Conservation (phyloP, 2,797 vertebrate species). For the Xenops minutus region DNA sequence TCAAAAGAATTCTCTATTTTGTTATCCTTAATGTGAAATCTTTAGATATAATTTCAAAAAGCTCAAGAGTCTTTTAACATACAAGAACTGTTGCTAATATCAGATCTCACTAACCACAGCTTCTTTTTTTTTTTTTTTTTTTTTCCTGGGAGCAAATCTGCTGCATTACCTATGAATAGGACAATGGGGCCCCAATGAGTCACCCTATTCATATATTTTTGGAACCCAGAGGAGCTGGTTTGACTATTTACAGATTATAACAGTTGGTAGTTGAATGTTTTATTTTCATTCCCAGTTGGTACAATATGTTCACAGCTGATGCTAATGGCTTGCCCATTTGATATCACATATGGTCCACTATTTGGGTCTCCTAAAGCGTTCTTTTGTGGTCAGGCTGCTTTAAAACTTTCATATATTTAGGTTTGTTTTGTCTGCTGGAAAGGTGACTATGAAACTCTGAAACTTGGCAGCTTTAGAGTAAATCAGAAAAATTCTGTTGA, state of each 20-base stretch:
- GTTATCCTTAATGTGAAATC: conserved; percentile 31
- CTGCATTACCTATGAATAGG: conserved; percentile 60
- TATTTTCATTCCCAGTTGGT: conserved; percentile 80
- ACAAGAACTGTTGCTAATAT: background rate
- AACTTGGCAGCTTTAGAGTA: conserved; percentile 43
- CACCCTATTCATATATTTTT: conserved; percentile 68
- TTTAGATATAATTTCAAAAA: conserved; percentile 48
- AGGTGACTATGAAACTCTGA: conserved; percentile 31
- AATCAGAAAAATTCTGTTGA: conserved; percentile 34
- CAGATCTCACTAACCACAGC: background rate
- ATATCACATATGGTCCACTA: conserved; percentile 79
- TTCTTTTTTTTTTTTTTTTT: background rate
- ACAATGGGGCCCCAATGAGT: conserved; percentile 38
- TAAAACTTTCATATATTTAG: conserved; percentile 46
- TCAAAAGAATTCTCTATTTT: conserved; percentile 45
- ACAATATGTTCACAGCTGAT: conserved; percentile 80
- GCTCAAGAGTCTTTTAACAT: conserved; percentile 17
- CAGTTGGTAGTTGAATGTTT: conserved; percentile 80
- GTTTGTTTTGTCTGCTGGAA: conserved; percentile 61
- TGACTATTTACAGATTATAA: conserved; percentile 77
- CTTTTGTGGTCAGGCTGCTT: conserved; percentile 71
- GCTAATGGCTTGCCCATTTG: conserved; percentile 79
- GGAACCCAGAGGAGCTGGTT: conserved; percentile 71
- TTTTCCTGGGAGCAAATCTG: background rate
- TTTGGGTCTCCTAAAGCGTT: conserved; percentile 68